Evolutionary conservation across 1,140 invertebrate species (phyloP).

Genomic region (Lutraria rhynchaena): DNA sequence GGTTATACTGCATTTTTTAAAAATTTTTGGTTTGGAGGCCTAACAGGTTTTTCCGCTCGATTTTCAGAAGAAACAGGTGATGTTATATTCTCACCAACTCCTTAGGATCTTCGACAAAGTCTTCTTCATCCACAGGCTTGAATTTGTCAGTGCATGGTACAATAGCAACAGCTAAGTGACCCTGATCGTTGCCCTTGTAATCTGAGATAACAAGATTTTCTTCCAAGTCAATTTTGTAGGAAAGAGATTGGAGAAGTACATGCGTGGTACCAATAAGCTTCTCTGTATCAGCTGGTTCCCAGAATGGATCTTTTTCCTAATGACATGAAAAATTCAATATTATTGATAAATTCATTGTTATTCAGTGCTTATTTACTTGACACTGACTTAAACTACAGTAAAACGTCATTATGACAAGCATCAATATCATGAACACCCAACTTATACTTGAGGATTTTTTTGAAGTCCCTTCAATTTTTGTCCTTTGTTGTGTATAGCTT

Average conservation of each 20-base stretch:
- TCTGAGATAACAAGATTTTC: slow-evolving; percentile 85
- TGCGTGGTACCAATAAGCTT: slow-evolving; percentile 84
- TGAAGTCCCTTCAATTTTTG: too few relatives aligned
- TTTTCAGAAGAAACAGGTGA: not conserved
- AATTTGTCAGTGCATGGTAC: slow-evolving; percentile 70
- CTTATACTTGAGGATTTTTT: too few relatives aligned
- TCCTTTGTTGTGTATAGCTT: too few relatives aligned
- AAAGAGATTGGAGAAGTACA: slow-evolving; percentile 84
- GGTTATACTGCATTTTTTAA: too few relatives aligned
- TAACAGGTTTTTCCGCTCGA: not conserved
- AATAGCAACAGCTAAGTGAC: slow-evolving; percentile 70
- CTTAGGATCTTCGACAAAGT: slow-evolving; percentile 83
- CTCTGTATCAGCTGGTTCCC: slow-evolving; percentile 84
- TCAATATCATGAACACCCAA: too few relatives aligned
- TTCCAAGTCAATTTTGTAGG: slow-evolving; percentile 85
- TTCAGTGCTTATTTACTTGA: too few relatives aligned
- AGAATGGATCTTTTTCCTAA: slow-evolving; percentile 86
- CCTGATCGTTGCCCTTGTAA: slow-evolving; percentile 83
- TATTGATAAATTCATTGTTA: too few relatives aligned
- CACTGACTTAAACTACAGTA: too few relatives aligned
- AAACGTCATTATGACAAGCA: too few relatives aligned
- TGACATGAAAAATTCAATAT: too few relatives aligned
- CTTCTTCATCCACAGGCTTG: slow-evolving; percentile 80
- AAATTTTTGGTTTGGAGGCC: too few relatives aligned
- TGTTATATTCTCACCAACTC: slow-evolving; percentile 76